Conservation (phyloP, 2,113 vertebrate genomes). For the Pachycephala philippinensis region DNA sequence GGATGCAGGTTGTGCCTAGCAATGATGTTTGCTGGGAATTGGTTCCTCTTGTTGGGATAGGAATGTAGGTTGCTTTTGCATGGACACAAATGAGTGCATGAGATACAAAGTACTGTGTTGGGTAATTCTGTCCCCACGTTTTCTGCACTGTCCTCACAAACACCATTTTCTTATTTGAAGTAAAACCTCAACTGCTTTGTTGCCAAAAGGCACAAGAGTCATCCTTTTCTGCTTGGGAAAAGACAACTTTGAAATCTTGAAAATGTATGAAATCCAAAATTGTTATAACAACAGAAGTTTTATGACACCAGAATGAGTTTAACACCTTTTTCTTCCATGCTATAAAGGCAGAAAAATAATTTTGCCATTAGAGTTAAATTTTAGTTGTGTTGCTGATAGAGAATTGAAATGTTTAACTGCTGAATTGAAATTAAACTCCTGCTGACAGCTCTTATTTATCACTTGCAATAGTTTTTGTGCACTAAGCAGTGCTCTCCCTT, state of each 20-base stretch:
- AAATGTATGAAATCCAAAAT: neutral
- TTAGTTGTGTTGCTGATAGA: neutral
- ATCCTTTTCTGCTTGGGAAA: neutral
- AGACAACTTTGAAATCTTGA: neutral
- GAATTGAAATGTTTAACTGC: neutral
- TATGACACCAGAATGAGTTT: neutral
- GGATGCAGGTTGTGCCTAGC: neutral
- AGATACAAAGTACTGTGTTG: neutral
- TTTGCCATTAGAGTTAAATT: neutral
- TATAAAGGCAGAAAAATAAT: neutral
- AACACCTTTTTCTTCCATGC: neutral
- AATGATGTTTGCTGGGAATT: neutral
- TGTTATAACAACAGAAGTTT: neutral
- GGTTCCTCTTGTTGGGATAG: neutral
- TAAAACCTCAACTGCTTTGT: neutral
- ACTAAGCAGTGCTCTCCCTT: neutral
- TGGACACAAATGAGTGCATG: neutral
- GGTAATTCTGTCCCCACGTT: fast-evolving
- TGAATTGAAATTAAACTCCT: neutral
- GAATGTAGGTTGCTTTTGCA: neutral
- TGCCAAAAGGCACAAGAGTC: neutral
- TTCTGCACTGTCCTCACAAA: neutral
- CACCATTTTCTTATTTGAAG: neutral
- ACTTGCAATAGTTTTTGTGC: neutral
- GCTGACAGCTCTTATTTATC: neutral